These are phyloP conservation scores for Sarcophaga rosellei DNA, from an alignment of 2,888 invertebrate genomes.

Conservation along the genomic window DNA sequence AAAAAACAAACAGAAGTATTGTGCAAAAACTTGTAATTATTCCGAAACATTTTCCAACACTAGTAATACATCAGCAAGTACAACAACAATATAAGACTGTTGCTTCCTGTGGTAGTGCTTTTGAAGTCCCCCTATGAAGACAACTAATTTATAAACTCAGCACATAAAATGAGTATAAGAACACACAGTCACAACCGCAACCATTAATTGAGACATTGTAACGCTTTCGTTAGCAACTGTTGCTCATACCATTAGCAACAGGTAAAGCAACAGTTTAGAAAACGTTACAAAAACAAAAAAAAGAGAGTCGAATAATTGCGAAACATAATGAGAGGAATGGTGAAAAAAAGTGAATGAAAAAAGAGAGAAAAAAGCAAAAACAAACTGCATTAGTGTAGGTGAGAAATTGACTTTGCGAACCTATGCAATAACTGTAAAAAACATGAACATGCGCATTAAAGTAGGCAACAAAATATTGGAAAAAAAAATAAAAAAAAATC, in stretches of 20 bases:
- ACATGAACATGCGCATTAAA: conserved; percentile 44
- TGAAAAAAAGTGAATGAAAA: conserved; percentile 11
- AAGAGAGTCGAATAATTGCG: conserved; percentile 8
- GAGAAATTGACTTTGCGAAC: conserved; percentile 40
- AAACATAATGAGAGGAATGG: neutral
- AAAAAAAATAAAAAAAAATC: neutral
- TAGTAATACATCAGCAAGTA: neutral
- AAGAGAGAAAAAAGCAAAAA: neutral
- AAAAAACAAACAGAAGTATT: no score
- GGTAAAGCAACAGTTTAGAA: conserved; percentile 71
- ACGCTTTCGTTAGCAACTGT: conserved; percentile 73
- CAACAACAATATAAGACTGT: conserved; percentile 1
- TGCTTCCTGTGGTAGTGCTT: neutral
- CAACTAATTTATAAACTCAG: neutral
- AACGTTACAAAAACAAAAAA: neutral
- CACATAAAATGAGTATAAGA: neutral
- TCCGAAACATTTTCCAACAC: conserved; percentile 32
- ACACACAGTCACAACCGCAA: neutral
- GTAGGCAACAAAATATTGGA: neutral
- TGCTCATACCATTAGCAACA: conserved; percentile 78
- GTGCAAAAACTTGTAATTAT: no score
- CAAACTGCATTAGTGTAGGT: conserved; percentile 15
- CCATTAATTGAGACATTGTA: neutral
- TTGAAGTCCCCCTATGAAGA: neutral
- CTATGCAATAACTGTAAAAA: conserved; percentile 11